Base-by-base conservation (phyloP, 2,797 vertebrate genomes). In the Muscicapa comitata region DNA sequence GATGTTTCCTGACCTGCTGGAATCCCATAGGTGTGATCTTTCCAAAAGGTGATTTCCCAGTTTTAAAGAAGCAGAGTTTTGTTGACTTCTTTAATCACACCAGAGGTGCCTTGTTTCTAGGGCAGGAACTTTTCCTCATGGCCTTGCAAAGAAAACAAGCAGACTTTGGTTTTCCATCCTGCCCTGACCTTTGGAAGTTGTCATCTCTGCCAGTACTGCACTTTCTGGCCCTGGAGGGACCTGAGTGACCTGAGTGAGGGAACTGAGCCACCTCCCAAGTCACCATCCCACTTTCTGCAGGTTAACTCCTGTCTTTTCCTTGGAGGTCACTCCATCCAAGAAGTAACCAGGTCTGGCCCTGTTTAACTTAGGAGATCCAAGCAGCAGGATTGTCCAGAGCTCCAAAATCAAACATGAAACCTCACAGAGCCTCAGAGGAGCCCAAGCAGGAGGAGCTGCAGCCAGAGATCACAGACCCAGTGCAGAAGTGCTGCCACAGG, bases 291-390 rank as follows among this genome's bases (percentile, higher is more conserved):
- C 67, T 76, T 88, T 51, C 88, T 47, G 37, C 57, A 83, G 84
- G 45, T 47, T 51, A 38, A 75, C 83, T 88, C 76, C 77, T 94
- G 43, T 91, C 72, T 91, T 97, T 92, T 51, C 87, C 79, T 94
- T 94, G 94, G 91, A 90, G 84, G 37, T 55, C 38, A 43, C 51
- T 51, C 88, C 59, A 68, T 75, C 51, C 82, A 59, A 59, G 54
- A 68, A 38, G 29, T 28, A 61, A 47, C 38, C 45, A 88, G 57
- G 29, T 62, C 90, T 85, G 63, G 45, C 63, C 48, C 53, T 37
- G 26, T 70, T 65, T 72, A 55, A 42, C 31, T 83, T 4, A 17
- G 37, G 43, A 65, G 23, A 91, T 35, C 33, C 78, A 68, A 89
- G 75, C 31, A 80, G 72, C 57, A 83, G 75, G 65, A 77, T 43